These are phyloP conservation scores for Apeltes quadracus DNA, from an alignment of 2,113 vertebrate species.

Conservation along the genomic window DNA sequence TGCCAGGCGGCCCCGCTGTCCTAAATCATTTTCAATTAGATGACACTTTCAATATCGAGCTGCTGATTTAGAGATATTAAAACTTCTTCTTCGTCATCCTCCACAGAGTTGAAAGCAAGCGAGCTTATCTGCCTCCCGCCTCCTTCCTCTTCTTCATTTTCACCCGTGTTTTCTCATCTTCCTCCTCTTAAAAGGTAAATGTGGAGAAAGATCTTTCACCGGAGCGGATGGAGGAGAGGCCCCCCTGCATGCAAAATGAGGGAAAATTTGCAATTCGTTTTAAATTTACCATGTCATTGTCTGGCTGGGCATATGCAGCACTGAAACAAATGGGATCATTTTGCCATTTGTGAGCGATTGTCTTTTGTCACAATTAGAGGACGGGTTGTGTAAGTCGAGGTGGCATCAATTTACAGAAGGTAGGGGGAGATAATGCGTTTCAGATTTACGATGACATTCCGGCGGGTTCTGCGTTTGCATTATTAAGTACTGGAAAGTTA, in stretches of 20 bases:
- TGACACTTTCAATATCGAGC: slow-evolving; percentile 85
- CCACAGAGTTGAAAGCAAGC: slow-evolving; percentile 75
- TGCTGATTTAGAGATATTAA: slow-evolving; percentile 85
- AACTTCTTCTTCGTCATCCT: slow-evolving; percentile 77
- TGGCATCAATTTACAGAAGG: slow-evolving; percentile 18
- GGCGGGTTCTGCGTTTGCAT: slow-evolving; percentile 19
- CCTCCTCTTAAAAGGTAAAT: slow-evolving; percentile 68
- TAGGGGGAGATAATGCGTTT: slow-evolving; percentile 3
- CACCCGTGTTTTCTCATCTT: slow-evolving; percentile 61
- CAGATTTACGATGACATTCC: slow-evolving; percentile 14
- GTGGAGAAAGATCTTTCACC: slow-evolving; percentile 52
- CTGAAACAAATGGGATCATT: slow-evolving; percentile 49
- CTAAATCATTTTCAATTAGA: slow-evolving; percentile 87
- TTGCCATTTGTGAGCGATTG: slow-evolving; percentile 39
- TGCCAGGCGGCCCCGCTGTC: slow-evolving; percentile 72
- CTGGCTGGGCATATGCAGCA: slow-evolving; percentile 41
- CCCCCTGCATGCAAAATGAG: slow-evolving; percentile 57
- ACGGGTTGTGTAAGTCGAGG: slow-evolving; percentile 14
- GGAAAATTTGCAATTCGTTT: slow-evolving; percentile 65
- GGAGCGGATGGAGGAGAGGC: slow-evolving; percentile 21
- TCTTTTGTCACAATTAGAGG: slow-evolving; percentile 37
- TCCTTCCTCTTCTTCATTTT: slow-evolving; percentile 41
- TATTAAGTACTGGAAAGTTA: slow-evolving; percentile 29
- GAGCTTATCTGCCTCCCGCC: slow-evolving; percentile 56
- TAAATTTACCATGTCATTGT: slow-evolving; percentile 61